Conservation (phyloP, 2,113 vertebrate species). For the Chamaea fasciata region DNA sequence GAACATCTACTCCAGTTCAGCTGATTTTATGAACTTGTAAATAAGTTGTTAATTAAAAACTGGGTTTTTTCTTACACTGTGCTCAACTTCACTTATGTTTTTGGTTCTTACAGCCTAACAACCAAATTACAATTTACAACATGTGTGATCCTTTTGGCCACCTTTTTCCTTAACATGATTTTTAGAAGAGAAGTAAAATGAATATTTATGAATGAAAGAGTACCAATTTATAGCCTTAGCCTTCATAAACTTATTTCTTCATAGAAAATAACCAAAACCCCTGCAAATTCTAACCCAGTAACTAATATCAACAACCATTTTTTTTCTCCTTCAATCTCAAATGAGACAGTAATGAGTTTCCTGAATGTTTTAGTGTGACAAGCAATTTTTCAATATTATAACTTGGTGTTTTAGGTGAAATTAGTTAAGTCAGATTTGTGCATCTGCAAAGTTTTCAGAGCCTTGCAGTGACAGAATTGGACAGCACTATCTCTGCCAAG, state of each 20-base stretch:
- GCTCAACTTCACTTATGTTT: not conserved
- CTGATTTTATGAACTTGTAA: slow-evolving; percentile 58
- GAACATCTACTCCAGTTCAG: slow-evolving; percentile 41
- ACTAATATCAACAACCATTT: not conserved
- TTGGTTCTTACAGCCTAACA: slow-evolving; percentile 18
- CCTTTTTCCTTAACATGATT: slow-evolving; percentile 25
- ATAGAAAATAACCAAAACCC: not conserved
- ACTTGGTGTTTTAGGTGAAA: not conserved
- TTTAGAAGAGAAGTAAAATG: slow-evolving; percentile 17
- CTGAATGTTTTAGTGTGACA: not conserved
- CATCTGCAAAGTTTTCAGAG: slow-evolving; percentile 16
- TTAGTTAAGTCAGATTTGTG: not conserved
- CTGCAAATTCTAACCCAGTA: not conserved
- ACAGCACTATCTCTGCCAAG: not conserved
- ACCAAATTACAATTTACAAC: slow-evolving; percentile 17
- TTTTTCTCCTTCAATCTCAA: not conserved
- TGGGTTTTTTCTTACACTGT: slow-evolving; percentile 35
- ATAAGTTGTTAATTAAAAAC: slow-evolving; percentile 32
- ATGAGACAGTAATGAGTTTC: not conserved
- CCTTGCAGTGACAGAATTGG: not conserved
- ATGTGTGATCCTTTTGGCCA: not conserved
- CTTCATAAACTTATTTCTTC: slow-evolving; percentile 39
- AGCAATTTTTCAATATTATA: slow-evolving; percentile 15
- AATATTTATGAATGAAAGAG: slow-evolving; percentile 41
- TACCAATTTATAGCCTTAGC: slow-evolving; percentile 51